Evolutionary conservation across 2,113 vertebrate genomes (phyloP).

Genomic region (Pelmatolapia mariae): DNA sequence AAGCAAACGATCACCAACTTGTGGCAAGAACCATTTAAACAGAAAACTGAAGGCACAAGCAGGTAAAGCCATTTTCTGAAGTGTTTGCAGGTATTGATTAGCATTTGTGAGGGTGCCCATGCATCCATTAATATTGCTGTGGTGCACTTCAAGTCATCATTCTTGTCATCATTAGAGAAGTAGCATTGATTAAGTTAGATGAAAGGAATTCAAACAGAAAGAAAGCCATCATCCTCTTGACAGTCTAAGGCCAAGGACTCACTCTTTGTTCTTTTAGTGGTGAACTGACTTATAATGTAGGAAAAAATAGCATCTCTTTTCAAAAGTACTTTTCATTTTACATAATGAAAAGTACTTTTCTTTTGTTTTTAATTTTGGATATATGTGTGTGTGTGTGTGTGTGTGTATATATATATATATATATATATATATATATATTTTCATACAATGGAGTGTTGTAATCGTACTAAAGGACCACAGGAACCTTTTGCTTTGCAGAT

Average conservation of each 20-base stretch:
- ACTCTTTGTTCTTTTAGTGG: not conserved
- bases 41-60: not conserved
- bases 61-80: slow-evolving; percentile 14
- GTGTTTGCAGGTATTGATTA: slow-evolving; percentile 50
- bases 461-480: not conserved
- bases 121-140: slow-evolving; percentile 9
- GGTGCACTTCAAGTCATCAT: slow-evolving; percentile 31
- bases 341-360: not conserved
- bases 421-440: no score
- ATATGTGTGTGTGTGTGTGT: no score
- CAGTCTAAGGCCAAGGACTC: slow-evolving; percentile 30
- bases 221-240: not conserved
- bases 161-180: slow-evolving; percentile 40
- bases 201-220: slow-evolving; percentile 37
- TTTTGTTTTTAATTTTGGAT: slow-evolving; percentile 7
- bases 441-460: not conserved
- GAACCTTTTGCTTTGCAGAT: not conserved
- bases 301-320: not conserved
- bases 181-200: slow-evolving; percentile 42
- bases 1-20: not conserved
- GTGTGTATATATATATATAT: no score
- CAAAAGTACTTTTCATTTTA: no score
- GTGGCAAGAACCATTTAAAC: not conserved
- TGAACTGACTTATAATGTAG: not conserved
- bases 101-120: not conserved